Percentiles rank a stretch among this genome's conserved stretches.
These are phyloP conservation scores for Andinoacara biseriatus DNA, from an alignment of 2,113 vertebrate genomes.

Conservation along the genomic window DNA sequence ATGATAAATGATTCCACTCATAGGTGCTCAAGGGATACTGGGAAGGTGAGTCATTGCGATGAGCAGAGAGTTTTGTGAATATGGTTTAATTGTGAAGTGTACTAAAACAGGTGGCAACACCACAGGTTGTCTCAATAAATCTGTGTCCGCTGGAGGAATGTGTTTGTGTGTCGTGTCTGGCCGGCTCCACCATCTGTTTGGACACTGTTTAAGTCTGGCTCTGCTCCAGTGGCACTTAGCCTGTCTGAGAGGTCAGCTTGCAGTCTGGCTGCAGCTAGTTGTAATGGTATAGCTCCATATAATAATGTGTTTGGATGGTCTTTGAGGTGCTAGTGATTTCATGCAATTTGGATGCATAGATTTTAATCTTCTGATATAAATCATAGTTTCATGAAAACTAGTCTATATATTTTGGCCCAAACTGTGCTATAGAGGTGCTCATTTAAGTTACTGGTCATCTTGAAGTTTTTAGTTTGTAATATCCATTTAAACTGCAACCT, in stretches of 20 bases:
- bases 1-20: constrained; percentile 34
- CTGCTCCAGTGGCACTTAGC: constrained; percentile 64
- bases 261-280: neutral
- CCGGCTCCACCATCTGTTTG: constrained; percentile 68
- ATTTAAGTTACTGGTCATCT: neutral
- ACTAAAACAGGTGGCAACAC: constrained; percentile 76
- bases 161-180: constrained; percentile 57
- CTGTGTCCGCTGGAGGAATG: constrained; percentile 53
- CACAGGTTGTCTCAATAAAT: constrained; percentile 67
- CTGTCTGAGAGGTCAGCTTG: constrained; percentile 65
- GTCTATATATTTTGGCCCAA: neutral
- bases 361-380: neutral
- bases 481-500: neutral
- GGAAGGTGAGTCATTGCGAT: constrained; percentile 65
- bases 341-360: neutral
- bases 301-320: neutral
- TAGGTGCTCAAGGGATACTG: constrained; percentile 53
- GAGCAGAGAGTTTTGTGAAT: constrained; percentile 54
- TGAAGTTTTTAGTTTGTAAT: neutral
- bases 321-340: neutral
- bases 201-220: constrained; percentile 60
- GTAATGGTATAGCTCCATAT: neutral
- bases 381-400: neutral
- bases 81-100: constrained; percentile 71
- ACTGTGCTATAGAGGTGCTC: neutral